A percentile compares a stretch with the other conserved stretches of the same genome.
Conservation (phyloP, 2,797 vertebrate genomes). For the Psittacula derbiana region DNA sequence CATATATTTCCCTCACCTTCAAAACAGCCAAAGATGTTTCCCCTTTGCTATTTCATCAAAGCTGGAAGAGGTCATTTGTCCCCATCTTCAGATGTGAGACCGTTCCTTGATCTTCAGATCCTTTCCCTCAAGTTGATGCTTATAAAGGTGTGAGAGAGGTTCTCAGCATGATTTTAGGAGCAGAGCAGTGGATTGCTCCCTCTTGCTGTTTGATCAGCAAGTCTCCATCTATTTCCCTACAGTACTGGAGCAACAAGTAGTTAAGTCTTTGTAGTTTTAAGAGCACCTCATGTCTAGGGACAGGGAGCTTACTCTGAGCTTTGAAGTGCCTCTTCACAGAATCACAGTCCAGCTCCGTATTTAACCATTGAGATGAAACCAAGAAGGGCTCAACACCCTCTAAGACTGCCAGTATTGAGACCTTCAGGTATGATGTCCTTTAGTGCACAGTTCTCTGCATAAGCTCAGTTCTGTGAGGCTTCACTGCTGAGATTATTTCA, state of each 20-base stretch:
- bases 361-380: background rate
- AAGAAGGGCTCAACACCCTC: too few relatives aligned
- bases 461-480: background rate
- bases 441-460: rapidly evolving
- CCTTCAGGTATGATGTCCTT: background rate
- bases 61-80: background rate
- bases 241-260: background rate
- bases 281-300: background rate
- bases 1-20: rapidly evolving
- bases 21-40: background rate
- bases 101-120: background rate
- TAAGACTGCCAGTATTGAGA: background rate
- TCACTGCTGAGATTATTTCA: background rate
- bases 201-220: background rate
- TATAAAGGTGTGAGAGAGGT: background rate
- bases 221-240: background rate
- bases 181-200: background rate
- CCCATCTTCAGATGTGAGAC: background rate
- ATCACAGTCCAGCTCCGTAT: background rate
- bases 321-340: background rate
- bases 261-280: background rate
- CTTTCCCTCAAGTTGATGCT: background rate
- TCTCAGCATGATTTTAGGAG: background rate
- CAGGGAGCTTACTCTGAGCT: rapidly evolving
- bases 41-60: background rate